Evolutionary conservation across 2,888 invertebrate genomes (phyloP).

Genomic region (Drosophila meridiana): DNA sequence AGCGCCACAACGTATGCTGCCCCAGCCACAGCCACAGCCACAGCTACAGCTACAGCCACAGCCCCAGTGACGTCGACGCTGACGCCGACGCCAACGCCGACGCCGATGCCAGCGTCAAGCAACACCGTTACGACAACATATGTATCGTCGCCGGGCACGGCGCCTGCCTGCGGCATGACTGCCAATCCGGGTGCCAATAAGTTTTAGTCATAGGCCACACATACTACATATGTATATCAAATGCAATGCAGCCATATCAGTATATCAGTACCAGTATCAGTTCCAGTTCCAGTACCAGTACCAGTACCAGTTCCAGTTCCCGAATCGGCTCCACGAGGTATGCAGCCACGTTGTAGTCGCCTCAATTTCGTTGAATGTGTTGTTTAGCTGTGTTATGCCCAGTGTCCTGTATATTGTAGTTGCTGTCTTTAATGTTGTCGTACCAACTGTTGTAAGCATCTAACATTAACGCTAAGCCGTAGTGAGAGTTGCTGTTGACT

Average conservation of each 20-base stretch:
- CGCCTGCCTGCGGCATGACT: slow-evolving; percentile 75
- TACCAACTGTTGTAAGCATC: slow-evolving; percentile 39
- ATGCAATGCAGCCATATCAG: slow-evolving; percentile 45
- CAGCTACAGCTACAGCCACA: slow-evolving; percentile 14
- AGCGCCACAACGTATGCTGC: slow-evolving; percentile 49
- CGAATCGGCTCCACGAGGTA: slow-evolving; percentile 36
- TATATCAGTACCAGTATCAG: slow-evolving; percentile 32
- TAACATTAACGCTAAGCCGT: slow-evolving; percentile 47
- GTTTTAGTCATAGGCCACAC: slow-evolving; percentile 71
- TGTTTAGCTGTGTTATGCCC: slow-evolving; percentile 38
- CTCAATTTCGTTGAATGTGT: slow-evolving; percentile 42
- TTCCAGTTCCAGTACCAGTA: slow-evolving; percentile 2
- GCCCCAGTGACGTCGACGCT: slow-evolving; percentile 27
- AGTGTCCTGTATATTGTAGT: slow-evolving; percentile 55
- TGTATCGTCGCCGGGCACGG: slow-evolving; percentile 71
- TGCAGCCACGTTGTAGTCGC: slow-evolving; percentile 42
- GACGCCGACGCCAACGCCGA: slow-evolving; percentile 26
- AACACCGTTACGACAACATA: slow-evolving; percentile 67
- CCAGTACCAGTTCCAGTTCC: slow-evolving; percentile 20
- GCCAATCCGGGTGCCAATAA: slow-evolving; percentile 76
- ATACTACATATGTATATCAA: slow-evolving; percentile 18
- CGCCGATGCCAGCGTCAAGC: slow-evolving; percentile 47
- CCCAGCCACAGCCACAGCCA: slow-evolving; percentile 42
- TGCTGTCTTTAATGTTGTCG: slow-evolving; percentile 57
- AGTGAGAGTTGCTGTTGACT: slow-evolving; percentile 55